Evolutionary conservation across 1,140 invertebrate genomes (phyloP), one percentile per base, ranked within the genome.

Genomic region (Lucilia sericata): DNA sequence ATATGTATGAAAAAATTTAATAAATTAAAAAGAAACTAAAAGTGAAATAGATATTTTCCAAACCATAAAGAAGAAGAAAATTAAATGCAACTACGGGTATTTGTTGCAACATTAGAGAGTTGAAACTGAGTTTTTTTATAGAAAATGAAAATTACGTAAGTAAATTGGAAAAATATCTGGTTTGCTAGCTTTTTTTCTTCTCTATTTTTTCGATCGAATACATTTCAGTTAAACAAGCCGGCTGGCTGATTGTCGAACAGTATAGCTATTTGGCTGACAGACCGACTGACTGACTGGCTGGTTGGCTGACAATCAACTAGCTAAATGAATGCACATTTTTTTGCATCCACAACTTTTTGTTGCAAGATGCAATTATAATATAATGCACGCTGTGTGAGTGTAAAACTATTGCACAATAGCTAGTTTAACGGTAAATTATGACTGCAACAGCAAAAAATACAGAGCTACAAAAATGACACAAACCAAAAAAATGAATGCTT

Each of bases 401-500:
- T 70, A 19, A 49, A 80, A 25, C 42, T 80, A 80, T 80, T 80
- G 42, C 76, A 49, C 76, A 80, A 80, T 80, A 80, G n/a, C 42
- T 80, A 47, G 75, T 78, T 78, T 78, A 78, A 78, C 75, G 76
- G 76, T 80, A 49, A 80, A 80, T 80, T 80, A 80, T 80, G 76
- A 80, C 17, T 42, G 42, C 25, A 30, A 30, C 3, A 3, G 42
- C 0, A 78, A 78, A 36, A 78, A n/a, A 78, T 9, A n/a, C 0
- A 60, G 25, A 30, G 55, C 14, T 4, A n/a, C 14, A 42, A 78
- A 78, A 75, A 2, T 76, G 30, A 21, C 42, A 70, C n/a, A 70
- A 70, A 30, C 25, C 25, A 70, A 70, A 70, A 60, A 78, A 76
- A 5, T 76, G 12, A 76, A 80, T 80, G 36, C 17, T 42, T 78